Conservation (phyloP, 2,797 vertebrate species). For the Gambelia wislizenii region DNA sequence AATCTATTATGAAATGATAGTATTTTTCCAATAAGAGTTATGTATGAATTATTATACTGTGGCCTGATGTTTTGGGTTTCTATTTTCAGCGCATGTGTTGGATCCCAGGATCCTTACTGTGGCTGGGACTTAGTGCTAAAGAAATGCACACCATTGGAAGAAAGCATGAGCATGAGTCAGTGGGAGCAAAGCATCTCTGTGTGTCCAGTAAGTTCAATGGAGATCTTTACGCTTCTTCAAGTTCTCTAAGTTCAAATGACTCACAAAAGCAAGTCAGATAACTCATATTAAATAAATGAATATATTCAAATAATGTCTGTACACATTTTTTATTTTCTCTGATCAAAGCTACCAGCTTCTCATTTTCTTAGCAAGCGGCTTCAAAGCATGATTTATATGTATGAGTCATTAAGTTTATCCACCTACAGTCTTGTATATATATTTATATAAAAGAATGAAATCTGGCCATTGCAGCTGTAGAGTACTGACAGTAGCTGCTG, state of each 20-base stretch:
- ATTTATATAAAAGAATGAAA: no score
- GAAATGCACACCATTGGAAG: slow-evolving; percentile 94
- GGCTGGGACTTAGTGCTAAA: slow-evolving; percentile 94
- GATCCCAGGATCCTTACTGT: slow-evolving; percentile 95
- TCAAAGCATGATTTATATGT: not conserved
- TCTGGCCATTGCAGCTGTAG: not conserved
- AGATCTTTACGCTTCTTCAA: slow-evolving; percentile 2
- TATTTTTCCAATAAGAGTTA: not conserved
- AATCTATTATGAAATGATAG: not conserved
- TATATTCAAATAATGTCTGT: not conserved
- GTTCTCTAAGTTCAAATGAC: not conserved
- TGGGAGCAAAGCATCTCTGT: slow-evolving; percentile 94
- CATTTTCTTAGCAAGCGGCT: not conserved
- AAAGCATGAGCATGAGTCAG: slow-evolving; percentile 94
- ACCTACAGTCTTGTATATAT: not conserved
- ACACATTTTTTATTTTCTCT: not conserved
- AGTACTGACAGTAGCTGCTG: not conserved
- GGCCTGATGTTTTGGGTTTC: slow-evolving; percentile 49
- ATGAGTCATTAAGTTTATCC: slow-evolving; percentile 2
- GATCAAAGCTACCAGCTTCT: not conserved
- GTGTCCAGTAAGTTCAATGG: slow-evolving; percentile 89
- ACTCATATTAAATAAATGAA: not conserved
- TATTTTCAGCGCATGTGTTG: slow-evolving; percentile 87
- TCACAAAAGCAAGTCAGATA: not conserved
- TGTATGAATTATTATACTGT: not conserved